Evolutionary conservation across 2,113 vertebrate species (phyloP).

Genomic region (Chaetodon trifascialis): DNA sequence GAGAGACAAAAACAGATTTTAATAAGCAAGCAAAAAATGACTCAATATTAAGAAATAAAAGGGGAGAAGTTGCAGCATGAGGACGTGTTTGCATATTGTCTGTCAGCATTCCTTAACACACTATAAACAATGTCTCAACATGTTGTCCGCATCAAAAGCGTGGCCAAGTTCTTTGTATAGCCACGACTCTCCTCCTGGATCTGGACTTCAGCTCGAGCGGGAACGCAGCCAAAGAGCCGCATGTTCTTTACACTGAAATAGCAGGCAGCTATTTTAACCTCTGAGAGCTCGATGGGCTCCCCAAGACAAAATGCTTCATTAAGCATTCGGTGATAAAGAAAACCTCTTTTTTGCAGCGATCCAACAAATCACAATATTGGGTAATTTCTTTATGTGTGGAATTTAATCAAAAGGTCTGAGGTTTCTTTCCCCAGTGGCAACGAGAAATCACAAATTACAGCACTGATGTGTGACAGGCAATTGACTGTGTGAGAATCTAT

Average conservation of each 20-base stretch:
- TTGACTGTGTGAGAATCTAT: conserved; percentile 65
- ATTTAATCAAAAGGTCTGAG: conserved; percentile 63
- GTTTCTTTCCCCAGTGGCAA: conserved; percentile 53
- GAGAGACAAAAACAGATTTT: conserved; percentile 4
- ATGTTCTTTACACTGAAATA: conserved; percentile 73
- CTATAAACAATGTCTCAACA: conserved; percentile 72
- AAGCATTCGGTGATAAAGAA: conserved; percentile 61
- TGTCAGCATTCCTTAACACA: conserved; percentile 62
- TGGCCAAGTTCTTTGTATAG: conserved; percentile 66
- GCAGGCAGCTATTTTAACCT: conserved; percentile 75
- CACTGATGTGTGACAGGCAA: conserved; percentile 67
- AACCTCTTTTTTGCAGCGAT: conserved; percentile 15
- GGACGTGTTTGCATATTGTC: conserved; percentile 40
- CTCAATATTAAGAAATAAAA: conserved; percentile 29
- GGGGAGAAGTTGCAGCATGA: conserved; percentile 23
- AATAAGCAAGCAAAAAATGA: conserved; percentile 26
- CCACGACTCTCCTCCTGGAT: conserved; percentile 52
- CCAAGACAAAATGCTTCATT: conserved; percentile 66
- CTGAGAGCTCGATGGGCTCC: conserved; percentile 49
- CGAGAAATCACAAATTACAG: conserved; percentile 67
- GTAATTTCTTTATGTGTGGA: conserved; percentile 54
- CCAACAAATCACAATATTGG: conserved; percentile 67
- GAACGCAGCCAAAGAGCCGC: conserved; percentile 70
- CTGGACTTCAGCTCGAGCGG: conserved; percentile 57
- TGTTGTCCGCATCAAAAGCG: conserved; percentile 57